Evolutionary conservation across 2,797 vertebrate species (phyloP), one percentile per base, ranked within the genome.

Genomic region (Taenioides sp.): DNA sequence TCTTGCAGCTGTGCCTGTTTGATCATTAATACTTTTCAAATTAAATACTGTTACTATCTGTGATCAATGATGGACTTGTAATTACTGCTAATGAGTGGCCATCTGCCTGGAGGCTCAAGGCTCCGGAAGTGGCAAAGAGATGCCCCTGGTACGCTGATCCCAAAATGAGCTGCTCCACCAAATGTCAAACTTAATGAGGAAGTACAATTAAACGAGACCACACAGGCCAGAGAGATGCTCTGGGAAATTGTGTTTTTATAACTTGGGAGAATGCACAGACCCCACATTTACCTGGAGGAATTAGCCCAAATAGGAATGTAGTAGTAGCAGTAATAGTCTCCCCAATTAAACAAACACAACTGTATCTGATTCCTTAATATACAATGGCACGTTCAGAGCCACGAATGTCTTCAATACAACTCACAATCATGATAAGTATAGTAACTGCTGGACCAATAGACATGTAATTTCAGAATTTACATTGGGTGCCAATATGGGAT

Each of bases 41-140:
- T 94, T 91, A 92, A 92, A 91, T 89, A 91, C 89, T 89, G 91
- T 91, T 93, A 91, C 86, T 91, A 92, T 90, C 86, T 80, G 91
- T 94, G 92, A 95, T 91, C 91, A 91, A 92, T 92, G 91, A 92
- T 90, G 86, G 91, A 91, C 90, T 91, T 94, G 94, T 94, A 96
- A 94, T 95, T 92, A 91, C 84, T 83, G 88, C 86, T 94, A 95
- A 92, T 95, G 95, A 94, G 91, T 91, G 92, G 92, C 94, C 95
- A 96, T 95, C 94, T 96, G 94, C 92, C 90, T 81, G 87, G 82
- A 72, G 90, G 91, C 83, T 79, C 88, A 89, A 78, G 92, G 85
- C 84, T 82, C 76, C 84, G 90, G 25, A 65, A 65, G 69, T 77
- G 74, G 80, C 70, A 75, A 72, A 57, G 65, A 75, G 77, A 78